Evolutionary conservation across 1,140 invertebrate species (phyloP), one percentile per base, ranked within the genome.

Genomic region (Drosophila kanapiae): DNA sequence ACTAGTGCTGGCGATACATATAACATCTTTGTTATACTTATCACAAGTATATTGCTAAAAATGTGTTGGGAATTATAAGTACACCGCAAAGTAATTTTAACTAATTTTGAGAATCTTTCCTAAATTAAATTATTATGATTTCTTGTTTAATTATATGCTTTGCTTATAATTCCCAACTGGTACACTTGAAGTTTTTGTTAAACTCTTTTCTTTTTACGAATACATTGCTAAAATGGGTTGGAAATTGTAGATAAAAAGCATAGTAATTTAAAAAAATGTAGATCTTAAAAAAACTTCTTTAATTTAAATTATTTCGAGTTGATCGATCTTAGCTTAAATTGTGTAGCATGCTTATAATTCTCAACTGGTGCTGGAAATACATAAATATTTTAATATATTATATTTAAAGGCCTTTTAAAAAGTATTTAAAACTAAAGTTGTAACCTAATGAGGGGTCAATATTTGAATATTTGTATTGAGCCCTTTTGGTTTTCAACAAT

Each of bases 401-500:
- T 13, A 5, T 47, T 5, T 23, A 23, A 23, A 45, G 11, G 18
- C 11, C 3, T 2, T 16, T 16, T 14, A 14, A 9, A 29, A 6
- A 33, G n/a, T 4, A 13, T 9, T 31, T 7, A 7, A 13, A 16
- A 6, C 3, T 31, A 11, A 11, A 16, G 3, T 14, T 35, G 31
- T 14, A 35, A 53, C 16, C 3, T 2, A 18, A 18, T 53, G 16
- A 53, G 11, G 10, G 0, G 14, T 23, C 1, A 23, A 23, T 23
- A 14, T 23, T 23, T 38, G 27, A 56, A 27, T 37, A 56, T 38
- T 56, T n/a, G 51, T 18, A 11, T 43, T 11, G 16, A 33, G 13
- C 35, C 43, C 16, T 63, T 56, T 38, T 54, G 37, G n/a, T 27
- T 35, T 56, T 23, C 14, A 29, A 27, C 48, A 14, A 33, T 51